A percentile compares a stretch with the other conserved stretches of the same genome.
Conservation (phyloP, 2,113 vertebrate species). For the Progne subis region DNA sequence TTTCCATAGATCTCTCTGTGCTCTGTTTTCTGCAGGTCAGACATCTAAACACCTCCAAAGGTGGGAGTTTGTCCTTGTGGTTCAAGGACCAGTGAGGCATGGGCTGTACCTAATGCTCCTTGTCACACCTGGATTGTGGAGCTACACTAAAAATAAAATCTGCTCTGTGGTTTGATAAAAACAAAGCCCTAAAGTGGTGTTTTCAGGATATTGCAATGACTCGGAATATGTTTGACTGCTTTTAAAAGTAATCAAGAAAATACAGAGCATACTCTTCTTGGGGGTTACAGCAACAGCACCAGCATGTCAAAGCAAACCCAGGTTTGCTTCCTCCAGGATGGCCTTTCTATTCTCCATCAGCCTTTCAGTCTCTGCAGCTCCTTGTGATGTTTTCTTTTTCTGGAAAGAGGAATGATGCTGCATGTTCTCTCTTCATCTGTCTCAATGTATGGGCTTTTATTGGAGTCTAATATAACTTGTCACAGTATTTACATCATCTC, state of each 20-base stretch:
- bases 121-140: accelerated
- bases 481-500: not conserved
- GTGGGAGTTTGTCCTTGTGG: not conserved
- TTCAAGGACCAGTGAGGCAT: accelerated
- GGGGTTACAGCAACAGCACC: not conserved
- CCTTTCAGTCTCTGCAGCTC: not conserved
- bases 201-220: not conserved
- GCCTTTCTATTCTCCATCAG: not conserved
- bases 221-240: not conserved
- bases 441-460: not conserved
- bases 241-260: not conserved
- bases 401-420: not conserved
- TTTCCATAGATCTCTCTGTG: not conserved
- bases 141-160: not conserved
- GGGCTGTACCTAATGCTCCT: not conserved
- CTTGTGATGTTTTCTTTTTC: not conserved
- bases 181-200: not conserved
- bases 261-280: not conserved
- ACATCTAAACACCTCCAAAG: not conserved
- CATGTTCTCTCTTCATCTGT: not conserved
- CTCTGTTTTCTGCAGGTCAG: accelerated
- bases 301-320: not conserved
- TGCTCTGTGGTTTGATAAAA: not conserved
- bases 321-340: not conserved
- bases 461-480: not conserved